A percentile compares a stretch with the other conserved stretches of the same genome.
Evolutionary conservation across 2,113 vertebrate species (phyloP).

Genomic region (Gobiocypris rarus): DNA sequence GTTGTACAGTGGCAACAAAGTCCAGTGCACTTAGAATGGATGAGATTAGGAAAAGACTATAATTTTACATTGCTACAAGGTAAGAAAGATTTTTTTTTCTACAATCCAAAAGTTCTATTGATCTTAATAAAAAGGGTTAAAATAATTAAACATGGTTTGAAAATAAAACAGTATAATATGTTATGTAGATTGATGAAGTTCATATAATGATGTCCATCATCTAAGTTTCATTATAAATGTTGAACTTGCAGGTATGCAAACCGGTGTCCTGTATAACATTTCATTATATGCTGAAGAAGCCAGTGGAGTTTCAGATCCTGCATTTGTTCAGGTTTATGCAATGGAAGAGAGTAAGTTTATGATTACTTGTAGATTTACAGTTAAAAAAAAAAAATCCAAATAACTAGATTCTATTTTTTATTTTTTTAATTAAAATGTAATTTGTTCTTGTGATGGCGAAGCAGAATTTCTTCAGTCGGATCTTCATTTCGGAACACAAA

Average conservation of each 20-base stretch:
- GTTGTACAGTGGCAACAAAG: constrained; percentile 68
- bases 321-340: constrained; percentile 65
- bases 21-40: constrained; percentile 63
- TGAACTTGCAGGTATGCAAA: constrained; percentile 63
- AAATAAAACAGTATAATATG: not conserved
- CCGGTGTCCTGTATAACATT: constrained; percentile 70
- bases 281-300: constrained; percentile 71
- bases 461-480: not conserved
- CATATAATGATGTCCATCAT: not conserved
- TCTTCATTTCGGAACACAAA: too few relatives aligned
- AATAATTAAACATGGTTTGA: not conserved
- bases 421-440: not conserved
- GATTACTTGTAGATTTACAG: not conserved
- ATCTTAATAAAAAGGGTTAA: not conserved
- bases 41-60: constrained; percentile 54
- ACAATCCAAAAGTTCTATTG: not conserved
- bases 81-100: constrained; percentile 39
- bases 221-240: not conserved
- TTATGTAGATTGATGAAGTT: not conserved
- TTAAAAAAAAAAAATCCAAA: too few relatives aligned
- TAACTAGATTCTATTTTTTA: not conserved
- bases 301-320: constrained; percentile 67
- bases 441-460: not conserved
- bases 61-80: constrained; percentile 65
- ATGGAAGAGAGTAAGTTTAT: constrained; percentile 67